Evolutionary conservation across 2,888 invertebrate species (phyloP).

Genomic region (Lottia scabra): DNA sequence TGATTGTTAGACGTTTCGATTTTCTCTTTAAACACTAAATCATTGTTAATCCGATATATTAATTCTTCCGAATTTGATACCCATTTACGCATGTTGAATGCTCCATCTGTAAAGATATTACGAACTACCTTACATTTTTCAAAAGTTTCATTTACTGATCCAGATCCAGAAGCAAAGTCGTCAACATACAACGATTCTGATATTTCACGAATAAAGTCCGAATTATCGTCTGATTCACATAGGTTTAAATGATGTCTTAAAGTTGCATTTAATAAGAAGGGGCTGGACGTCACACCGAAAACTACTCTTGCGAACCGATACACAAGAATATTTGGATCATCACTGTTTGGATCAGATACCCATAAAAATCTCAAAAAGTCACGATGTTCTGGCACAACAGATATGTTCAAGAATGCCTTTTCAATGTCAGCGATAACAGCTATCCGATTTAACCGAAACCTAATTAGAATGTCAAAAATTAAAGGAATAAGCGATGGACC

Average conservation of each 20-base stretch:
- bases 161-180: background rate
- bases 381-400: background rate
- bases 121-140: background rate
- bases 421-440: too few relatives aligned
- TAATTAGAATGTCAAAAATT: background rate
- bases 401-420: background rate
- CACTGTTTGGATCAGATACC: background rate
- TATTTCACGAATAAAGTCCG: background rate
- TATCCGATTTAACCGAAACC: background rate
- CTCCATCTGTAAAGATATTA: background rate
- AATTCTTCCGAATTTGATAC: background rate
- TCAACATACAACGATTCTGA: background rate
- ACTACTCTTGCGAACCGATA: background rate
- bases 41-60: too few relatives aligned
- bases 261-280: background rate
- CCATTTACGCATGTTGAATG: background rate
- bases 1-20: too few relatives aligned
- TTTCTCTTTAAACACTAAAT: too few relatives aligned
- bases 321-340: background rate
- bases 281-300: background rate
- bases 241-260: background rate
- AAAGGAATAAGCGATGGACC: background rate
- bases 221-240: background rate
- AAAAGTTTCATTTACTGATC: background rate
- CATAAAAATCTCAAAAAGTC: background rate